Evolutionary conservation across 2,113 vertebrate species (phyloP), one percentile per base, ranked within the genome.

Genomic region (Thryonomys swinderianus): DNA sequence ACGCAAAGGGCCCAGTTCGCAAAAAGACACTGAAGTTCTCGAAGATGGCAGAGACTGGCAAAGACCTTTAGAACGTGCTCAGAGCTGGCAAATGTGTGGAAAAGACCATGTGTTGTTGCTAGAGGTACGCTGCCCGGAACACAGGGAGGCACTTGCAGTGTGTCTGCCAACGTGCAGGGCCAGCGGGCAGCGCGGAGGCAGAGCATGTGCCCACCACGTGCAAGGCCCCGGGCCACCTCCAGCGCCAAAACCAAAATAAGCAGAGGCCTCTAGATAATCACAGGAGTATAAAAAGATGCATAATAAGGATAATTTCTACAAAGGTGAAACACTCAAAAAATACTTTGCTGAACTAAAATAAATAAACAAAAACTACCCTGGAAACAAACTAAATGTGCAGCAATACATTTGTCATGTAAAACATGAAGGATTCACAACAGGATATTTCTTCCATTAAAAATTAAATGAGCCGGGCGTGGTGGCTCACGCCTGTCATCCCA

Each of bases 251-350:
- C 25, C 25, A 67, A 69, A 4, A 40, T 3, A 30, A 53, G 79
- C 32, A 34, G 45, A 88, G 74, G 10, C 7, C 8, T 42, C 78
- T 79, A 61, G n/a, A 88, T 21, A 42, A 69, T 40, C 48, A 88
- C 30, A 42, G 74, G 80, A 74, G 48, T 27, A 84, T 57, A 79
- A 67, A 88, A 74, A 73, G 21, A 74, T 23, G 40, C 40, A 37
- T 80, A 32, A 27, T 67, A 80, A 91, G 57, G 51, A 62, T 61
- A 67, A 93, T 80, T 66, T 85, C 84, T 85, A 82, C 71, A 53
- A 53, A 76, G 42, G 16, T 86, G 18, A 74, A 64, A 55, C 14
- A 79, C 48, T 83, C 23, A 53, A 57, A 69, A 55, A 67, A 18
- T 21, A 0, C 12, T 23, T 74, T 40, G 40, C 71, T 0, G 45